These are phyloP conservation scores for Taphrorychus bicolor DNA, from an alignment of 2,888 invertebrate genomes.

Conservation along the genomic window DNA sequence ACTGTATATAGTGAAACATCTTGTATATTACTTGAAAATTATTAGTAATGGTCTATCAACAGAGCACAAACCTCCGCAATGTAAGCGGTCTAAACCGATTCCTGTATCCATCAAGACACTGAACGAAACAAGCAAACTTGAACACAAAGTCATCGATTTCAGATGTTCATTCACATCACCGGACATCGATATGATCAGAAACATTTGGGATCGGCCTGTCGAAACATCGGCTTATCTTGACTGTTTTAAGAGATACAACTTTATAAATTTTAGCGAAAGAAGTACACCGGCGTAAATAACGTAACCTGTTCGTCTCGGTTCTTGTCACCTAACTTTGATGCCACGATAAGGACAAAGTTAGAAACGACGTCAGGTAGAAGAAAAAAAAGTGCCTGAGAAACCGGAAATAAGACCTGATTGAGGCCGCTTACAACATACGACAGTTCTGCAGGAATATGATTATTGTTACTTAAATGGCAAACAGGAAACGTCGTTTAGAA, in stretches of 20 bases:
- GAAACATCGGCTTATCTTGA: conserved; percentile 34
- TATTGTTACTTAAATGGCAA: background rate
- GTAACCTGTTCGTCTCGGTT: conserved; percentile 19
- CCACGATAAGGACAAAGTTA: conserved; percentile 25
- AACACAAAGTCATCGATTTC: conserved; percentile 43
- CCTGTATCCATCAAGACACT: conserved; percentile 4
- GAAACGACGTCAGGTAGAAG: conserved; percentile 29
- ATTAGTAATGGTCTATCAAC: too few species aligned
- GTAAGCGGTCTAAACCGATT: background rate
- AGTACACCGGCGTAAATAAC: conserved; percentile 36
- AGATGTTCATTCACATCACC: conserved; percentile 47
- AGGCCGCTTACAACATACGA: too few species aligned
- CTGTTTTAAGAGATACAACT: conserved; percentile 34
- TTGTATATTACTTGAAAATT: too few species aligned
- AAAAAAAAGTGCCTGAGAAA: background rate
- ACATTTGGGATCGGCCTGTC: conserved; percentile 49
- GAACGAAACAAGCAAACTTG: background rate
- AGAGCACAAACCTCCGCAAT: too few species aligned
- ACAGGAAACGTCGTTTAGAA: too few species aligned
- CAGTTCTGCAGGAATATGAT: background rate
- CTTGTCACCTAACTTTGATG: conserved; percentile 27
- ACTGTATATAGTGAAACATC: too few species aligned
- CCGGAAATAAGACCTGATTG: too few species aligned
- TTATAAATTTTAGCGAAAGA: conserved; percentile 38
- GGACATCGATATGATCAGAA: conserved; percentile 48